These are phyloP conservation scores for Campylomormyrus tamandua DNA, from an alignment of 2,113 vertebrate species.

Conservation along the genomic window DNA sequence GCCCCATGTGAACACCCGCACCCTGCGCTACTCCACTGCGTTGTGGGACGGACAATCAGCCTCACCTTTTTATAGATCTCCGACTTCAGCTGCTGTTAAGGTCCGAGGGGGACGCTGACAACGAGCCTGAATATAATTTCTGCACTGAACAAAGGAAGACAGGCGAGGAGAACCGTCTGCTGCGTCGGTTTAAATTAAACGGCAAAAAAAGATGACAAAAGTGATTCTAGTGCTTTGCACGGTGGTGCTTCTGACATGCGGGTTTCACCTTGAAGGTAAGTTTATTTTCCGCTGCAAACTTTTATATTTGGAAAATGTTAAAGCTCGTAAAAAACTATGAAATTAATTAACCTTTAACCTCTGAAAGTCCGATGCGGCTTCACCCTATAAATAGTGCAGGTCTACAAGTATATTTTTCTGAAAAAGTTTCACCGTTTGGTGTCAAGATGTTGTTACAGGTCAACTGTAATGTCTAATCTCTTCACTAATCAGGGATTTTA, in stretches of 20 bases:
- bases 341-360: neutral
- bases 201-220: constrained; percentile 43
- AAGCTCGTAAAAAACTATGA: neutral
- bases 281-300: neutral
- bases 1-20: neutral
- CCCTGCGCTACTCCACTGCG: neutral
- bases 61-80: neutral
- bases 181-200: neutral
- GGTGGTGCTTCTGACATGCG: constrained; percentile 40
- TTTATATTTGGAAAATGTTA: neutral
- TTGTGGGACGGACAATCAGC: neutral
- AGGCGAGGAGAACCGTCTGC: neutral
- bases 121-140: neutral
- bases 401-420: neutral
- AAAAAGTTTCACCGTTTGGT: neutral
- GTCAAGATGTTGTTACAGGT: neutral
- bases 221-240: constrained; percentile 39
- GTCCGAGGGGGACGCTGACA: neutral
- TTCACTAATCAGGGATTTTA: neutral
- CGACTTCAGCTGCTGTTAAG: neutral
- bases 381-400: neutral
- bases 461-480: neutral
- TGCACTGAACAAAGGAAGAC: neutral
- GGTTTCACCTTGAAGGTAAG: constrained; percentile 40
- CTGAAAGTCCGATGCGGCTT: neutral